phyloP scores from a whole-genome alignment of 1,140 invertebrate species.

The Chironomus tepperi region DNA sequence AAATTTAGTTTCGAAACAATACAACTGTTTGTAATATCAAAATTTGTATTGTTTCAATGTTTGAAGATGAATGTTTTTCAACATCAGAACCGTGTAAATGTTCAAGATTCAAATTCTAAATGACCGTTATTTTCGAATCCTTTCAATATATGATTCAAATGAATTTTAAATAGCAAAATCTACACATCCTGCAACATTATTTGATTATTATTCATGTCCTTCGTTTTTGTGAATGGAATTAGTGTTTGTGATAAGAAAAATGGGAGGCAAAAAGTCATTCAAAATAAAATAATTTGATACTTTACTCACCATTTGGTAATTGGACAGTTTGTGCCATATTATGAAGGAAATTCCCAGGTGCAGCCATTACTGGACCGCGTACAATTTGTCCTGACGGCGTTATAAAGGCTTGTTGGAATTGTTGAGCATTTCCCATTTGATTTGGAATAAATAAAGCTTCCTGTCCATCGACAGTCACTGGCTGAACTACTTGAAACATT shows the following conservation, averaged over 20 bases:
- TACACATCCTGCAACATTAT: too few species aligned
- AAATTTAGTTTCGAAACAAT: too few species aligned
- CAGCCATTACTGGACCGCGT: conserved; percentile 42
- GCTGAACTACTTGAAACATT: conserved; percentile 38
- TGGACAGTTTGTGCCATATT: conserved; percentile 50
- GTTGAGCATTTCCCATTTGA: conserved; percentile 34
- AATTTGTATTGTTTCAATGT: too few species aligned
- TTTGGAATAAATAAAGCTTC: conserved; percentile 81
- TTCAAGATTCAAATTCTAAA: too few species aligned
- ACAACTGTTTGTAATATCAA: too few species aligned
- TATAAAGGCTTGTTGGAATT: conserved; percentile 42
- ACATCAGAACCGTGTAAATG: too few species aligned
- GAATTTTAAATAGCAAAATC: too few species aligned
- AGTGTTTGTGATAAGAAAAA: conserved; percentile 29
- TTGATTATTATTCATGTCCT: too few species aligned
- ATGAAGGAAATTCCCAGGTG: conserved; percentile 47
- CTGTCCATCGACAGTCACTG: conserved; percentile 82
- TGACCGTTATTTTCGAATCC: too few species aligned
- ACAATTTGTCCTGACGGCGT: conserved; percentile 56
- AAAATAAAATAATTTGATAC: background rate
- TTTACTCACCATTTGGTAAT: conserved; percentile 41
- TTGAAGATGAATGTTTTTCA: too few species aligned
- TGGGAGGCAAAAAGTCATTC: conserved; percentile 25
- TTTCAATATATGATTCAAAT: too few species aligned
- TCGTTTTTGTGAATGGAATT: background rate